These are phyloP conservation scores for Griposia aprilina DNA, from an alignment of 2,888 invertebrate genomes.

Conservation along the genomic window DNA sequence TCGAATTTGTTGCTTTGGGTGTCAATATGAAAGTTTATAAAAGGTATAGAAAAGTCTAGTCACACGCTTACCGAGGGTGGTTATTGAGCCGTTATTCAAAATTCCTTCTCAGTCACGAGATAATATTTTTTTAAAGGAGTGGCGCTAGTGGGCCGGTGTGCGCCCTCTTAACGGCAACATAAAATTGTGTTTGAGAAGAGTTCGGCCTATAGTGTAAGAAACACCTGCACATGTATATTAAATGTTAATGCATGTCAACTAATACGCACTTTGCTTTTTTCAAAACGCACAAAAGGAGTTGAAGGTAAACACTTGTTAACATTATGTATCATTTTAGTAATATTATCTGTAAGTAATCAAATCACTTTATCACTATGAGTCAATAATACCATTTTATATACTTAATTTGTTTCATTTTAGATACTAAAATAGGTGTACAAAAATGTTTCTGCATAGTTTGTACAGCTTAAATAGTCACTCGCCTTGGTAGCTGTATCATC, in stretches of 20 bases:
- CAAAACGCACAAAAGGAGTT: slow-evolving; percentile 85
- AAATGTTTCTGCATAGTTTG: background rate
- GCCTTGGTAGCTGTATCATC: slow-evolving; percentile 19
- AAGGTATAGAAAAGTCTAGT: too few relatives aligned
- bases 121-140: too few relatives aligned
- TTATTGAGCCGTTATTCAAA: too few relatives aligned
- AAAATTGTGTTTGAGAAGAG: slow-evolving; percentile 13
- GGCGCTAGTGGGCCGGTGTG: too few relatives aligned
- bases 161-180: background rate
- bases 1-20: too few relatives aligned
- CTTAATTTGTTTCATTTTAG: background rate
- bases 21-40: too few relatives aligned
- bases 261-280: slow-evolving; percentile 83
- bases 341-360: slow-evolving; percentile 45
- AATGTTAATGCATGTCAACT: slow-evolving; percentile 70
- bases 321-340: slow-evolving; percentile 52
- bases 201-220: slow-evolving; percentile 17
- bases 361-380: slow-evolving; percentile 48
- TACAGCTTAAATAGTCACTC: slow-evolving; percentile 10
- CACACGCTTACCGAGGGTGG: too few relatives aligned
- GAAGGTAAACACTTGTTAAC: slow-evolving; percentile 81
- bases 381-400: slow-evolving; percentile 28
- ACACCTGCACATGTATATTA: slow-evolving; percentile 44
- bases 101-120: too few relatives aligned
- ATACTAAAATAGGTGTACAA: background rate